Evolutionary conservation across 2,888 invertebrate genomes (phyloP).

Genomic region (Merodon equestris): DNA sequence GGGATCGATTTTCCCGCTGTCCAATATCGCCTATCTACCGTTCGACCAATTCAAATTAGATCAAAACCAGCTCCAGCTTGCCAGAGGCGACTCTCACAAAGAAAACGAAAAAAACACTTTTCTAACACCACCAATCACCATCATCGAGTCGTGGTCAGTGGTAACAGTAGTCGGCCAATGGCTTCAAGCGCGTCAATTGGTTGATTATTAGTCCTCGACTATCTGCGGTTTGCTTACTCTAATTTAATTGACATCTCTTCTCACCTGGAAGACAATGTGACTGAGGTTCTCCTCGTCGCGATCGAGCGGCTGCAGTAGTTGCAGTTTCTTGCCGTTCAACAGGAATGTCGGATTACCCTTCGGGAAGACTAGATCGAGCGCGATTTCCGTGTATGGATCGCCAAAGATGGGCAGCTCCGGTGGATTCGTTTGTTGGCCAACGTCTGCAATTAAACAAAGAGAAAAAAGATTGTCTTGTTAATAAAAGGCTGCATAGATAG

Average conservation of each 20-base stretch:
- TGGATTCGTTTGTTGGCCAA: slow-evolving; percentile 90
- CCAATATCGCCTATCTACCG: background rate
- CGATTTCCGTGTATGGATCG: slow-evolving; percentile 88
- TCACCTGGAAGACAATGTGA: slow-evolving; percentile 93
- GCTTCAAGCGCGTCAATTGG: slow-evolving; percentile 16
- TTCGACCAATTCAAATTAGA: slow-evolving; percentile 37
- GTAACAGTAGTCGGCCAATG: background rate
- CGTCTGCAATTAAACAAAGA: slow-evolving; percentile 81
- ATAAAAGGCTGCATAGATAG: no score
- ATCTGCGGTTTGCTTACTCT: slow-evolving; percentile 29
- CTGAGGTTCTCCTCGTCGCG: slow-evolving; percentile 91
- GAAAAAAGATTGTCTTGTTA: slow-evolving; percentile 12
- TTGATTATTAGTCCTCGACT: slow-evolving; percentile 21
- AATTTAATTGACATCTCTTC: slow-evolving; percentile 67
- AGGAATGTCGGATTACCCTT: slow-evolving; percentile 89
- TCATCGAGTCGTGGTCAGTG: no score
- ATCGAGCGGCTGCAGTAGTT: slow-evolving; percentile 89
- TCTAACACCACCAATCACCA: slow-evolving; percentile 22
- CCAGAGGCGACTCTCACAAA: background rate
- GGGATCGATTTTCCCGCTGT: no score
- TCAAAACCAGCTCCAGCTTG: slow-evolving; percentile 35
- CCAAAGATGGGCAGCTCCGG: slow-evolving; percentile 90
- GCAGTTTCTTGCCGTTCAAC: slow-evolving; percentile 89
- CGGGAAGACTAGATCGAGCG: slow-evolving; percentile 88
- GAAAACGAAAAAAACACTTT: slow-evolving; percentile 4